These are phyloP conservation scores for Anolis sagrei DNA, from an alignment of 2,113 vertebrate genomes.

Conservation along the genomic window DNA sequence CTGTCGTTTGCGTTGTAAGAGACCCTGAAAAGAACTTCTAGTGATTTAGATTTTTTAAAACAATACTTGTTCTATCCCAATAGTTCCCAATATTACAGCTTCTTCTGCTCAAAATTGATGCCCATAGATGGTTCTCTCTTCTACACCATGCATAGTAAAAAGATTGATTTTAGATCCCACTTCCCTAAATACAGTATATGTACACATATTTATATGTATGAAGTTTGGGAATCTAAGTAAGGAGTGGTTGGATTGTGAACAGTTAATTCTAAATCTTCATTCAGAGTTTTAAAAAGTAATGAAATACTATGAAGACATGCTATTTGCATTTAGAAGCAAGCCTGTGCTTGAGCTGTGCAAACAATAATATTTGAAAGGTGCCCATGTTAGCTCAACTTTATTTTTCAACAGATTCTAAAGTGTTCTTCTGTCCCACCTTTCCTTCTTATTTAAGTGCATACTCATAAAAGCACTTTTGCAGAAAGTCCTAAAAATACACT, in stretches of 20 bases:
- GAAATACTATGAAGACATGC: neutral
- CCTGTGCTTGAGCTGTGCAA: neutral
- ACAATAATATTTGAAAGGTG: neutral
- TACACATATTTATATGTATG: too few relatives aligned
- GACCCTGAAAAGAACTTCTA: neutral
- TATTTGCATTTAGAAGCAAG: neutral
- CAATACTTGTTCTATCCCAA: neutral
- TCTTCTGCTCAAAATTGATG: neutral
- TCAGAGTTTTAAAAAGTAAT: neutral
- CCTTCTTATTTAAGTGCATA: slow-evolving; percentile 30
- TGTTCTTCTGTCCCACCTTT: slow-evolving; percentile 25
- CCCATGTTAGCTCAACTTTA: neutral
- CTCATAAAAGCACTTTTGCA: slow-evolving; percentile 48
- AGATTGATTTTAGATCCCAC: neutral
- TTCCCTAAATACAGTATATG: neutral
- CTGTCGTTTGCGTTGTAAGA: neutral
- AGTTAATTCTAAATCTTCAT: neutral
- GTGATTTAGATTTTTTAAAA: neutral
- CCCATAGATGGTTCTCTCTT: neutral
- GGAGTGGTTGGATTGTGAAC: neutral
- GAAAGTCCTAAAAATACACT: slow-evolving; percentile 60
- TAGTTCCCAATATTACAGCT: neutral
- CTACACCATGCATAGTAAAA: neutral
- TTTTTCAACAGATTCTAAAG: neutral
- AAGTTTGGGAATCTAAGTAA: neutral